Conservation (phyloP, 2,113 vertebrate species). For the Morone chrysops region DNA sequence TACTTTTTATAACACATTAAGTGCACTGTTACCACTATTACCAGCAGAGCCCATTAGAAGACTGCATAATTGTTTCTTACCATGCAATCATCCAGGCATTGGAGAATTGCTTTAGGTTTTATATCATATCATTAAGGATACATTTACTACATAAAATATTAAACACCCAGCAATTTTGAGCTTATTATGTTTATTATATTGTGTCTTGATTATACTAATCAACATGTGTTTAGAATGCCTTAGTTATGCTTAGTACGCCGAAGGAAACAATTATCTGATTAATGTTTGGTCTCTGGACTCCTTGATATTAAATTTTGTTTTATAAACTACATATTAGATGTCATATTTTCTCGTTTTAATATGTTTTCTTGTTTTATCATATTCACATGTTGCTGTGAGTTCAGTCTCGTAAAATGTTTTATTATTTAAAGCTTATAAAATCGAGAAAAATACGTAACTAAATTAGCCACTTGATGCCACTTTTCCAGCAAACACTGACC, state of each 20-base stretch:
- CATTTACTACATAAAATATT: conserved; percentile 5
- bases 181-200: conserved; percentile 9
- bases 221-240: conserved; percentile 2
- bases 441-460: not conserved
- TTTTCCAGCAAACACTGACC: not conserved
- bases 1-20: not conserved
- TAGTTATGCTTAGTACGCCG: not conserved
- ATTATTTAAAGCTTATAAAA: conserved; percentile 11
- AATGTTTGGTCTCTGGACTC: not conserved
- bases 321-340: too few species aligned
- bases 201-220: conserved; percentile 11
- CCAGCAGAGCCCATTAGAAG: conserved; percentile 19
- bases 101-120: not conserved
- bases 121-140: not conserved
- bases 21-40: not conserved
- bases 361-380: not conserved
- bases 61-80: conserved; percentile 1
- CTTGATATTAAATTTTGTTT: too few species aligned
- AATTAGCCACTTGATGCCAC: not conserved
- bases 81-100: not conserved
- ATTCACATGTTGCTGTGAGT: not conserved
- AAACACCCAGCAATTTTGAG: conserved; percentile 10
- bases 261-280: not conserved
- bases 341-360: not conserved
- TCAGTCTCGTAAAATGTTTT: not conserved